phyloP scores from a whole-genome alignment of 2,888 invertebrate genomes.

The Apamea anceps region DNA sequence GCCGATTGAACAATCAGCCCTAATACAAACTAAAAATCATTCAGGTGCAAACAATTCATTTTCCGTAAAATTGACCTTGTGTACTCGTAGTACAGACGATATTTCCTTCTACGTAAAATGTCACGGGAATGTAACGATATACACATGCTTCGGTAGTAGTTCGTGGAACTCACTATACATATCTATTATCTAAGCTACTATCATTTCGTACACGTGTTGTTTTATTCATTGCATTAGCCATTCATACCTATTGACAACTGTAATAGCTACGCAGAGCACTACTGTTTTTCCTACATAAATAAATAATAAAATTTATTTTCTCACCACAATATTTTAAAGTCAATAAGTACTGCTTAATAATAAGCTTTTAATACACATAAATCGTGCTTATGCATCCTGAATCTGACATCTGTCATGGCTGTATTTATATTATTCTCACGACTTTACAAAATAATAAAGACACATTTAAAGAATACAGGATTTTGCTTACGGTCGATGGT shows the following conservation, averaged over 20 bases:
- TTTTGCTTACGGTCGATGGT: too few species aligned
- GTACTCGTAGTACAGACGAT: too few species aligned
- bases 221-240: conserved; percentile 65
- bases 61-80: not conserved
- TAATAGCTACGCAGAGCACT: conserved; percentile 38
- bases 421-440: conserved; percentile 33
- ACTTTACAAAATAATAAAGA: conserved; percentile 17
- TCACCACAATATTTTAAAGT: too few species aligned
- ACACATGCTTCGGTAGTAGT: conserved; percentile 48
- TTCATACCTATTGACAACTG: conserved; percentile 59
- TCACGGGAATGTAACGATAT: conserved; percentile 44
- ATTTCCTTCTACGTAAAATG: conserved; percentile 9
- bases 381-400: conserved; percentile 57
- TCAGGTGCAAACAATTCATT: too few species aligned
- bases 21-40: too few species aligned
- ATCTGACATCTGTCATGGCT: conserved; percentile 41
- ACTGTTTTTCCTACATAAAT: conserved; percentile 59
- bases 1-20: too few species aligned
- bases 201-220: conserved; percentile 65
- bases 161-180: conserved; percentile 51
- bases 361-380: conserved; percentile 10
- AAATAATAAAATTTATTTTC: too few species aligned
- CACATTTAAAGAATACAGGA: not conserved
- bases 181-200: conserved; percentile 49
- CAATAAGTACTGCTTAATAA: too few species aligned